Base-by-base conservation (phyloP, 2,113 vertebrate species). In the Sakesphorus luctuosus region DNA sequence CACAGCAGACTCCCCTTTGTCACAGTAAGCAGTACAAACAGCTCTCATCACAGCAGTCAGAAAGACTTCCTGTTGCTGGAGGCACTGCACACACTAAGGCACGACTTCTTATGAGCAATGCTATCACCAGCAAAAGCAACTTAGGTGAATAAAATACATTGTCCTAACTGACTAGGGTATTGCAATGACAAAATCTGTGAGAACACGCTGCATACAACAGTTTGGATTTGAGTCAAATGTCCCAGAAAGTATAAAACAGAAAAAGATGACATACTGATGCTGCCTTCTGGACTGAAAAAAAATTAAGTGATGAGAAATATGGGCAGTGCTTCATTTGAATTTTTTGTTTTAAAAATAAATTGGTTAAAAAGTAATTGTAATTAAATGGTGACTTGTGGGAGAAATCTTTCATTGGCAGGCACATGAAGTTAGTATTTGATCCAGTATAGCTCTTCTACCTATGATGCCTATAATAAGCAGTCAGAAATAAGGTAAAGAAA, bases 61-160 rank as follows among this genome's bases (percentile, higher is more conserved):
- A 76, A 35, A 73, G 36, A 29, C 3, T 18, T 46, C 23, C 28
- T 36, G 7, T 0, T 55, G 40, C 69, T 47, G 47, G 44, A 76
- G 62, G 40, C 2, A 3, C 26, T 68, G 47, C 40, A 26, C 47
- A 29, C 1, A 0, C 19, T 4, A 21, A 18, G 20, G 25, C 38
- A 71, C 0, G 0, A 8, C 55, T 56, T 36, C 35, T 59, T 18
- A 20, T 0, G 0, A 61, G 33, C n/a, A 28, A 4, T 2, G 6
- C 5, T 19, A 19, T 31, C 43, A 25, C 47, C 43, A 85, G 44
- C 36, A 55, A 71, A 74, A 81, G 8, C 23, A 36, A 9, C 38
- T 23, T 9, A 4, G 44, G 52, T 13, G 47, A 43, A 67, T 31
- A 36, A 4, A 61, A 16, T 20, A 14, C 2, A 1, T 40, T 25